Percentiles rank a stretch among this genome's conserved stretches.
phyloP scores from a whole-genome alignment of 2,888 invertebrate species.

The Willowsia nigromaculata region DNA sequence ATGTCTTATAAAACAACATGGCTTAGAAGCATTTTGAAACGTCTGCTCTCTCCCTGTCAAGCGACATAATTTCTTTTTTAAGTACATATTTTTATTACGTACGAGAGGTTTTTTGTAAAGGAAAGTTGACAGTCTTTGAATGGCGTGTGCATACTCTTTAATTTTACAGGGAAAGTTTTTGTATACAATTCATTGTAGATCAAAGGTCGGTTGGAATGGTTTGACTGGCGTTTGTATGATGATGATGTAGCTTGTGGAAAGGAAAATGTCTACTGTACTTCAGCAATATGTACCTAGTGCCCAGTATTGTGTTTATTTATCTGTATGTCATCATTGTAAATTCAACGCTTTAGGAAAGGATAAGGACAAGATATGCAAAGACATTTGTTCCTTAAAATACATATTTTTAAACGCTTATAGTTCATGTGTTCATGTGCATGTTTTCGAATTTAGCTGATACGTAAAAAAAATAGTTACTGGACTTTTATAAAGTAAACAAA shows the following conservation, averaged over 20 bases:
- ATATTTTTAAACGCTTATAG: no score
- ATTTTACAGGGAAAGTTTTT: background rate
- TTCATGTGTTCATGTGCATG: no score
- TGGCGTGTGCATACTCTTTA: background rate
- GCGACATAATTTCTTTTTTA: background rate
- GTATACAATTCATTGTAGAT: slow-evolving; percentile 33
- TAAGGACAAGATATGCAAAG: slow-evolving; percentile 4
- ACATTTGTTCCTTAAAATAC: no score
- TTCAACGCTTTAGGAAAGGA: background rate
- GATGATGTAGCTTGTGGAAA: background rate
- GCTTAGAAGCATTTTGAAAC: background rate
- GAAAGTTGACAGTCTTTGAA: slow-evolving; percentile 12
- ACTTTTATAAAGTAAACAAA: no score
- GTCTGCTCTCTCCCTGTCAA: background rate
- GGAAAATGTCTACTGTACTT: background rate
- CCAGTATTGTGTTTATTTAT: no score
- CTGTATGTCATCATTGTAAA: background rate
- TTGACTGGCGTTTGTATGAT: background rate
- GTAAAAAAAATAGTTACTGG: no score
- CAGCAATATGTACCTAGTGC: no score
- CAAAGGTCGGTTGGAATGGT: background rate
- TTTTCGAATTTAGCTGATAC: no score
- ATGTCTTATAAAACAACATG: background rate
- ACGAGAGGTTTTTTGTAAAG: background rate
- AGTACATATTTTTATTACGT: background rate